Percentiles rank a stretch among this genome's conserved stretches.
phyloP scores from a whole-genome alignment of 2,797 vertebrate species.

The Cossypha niveicapilla region DNA sequence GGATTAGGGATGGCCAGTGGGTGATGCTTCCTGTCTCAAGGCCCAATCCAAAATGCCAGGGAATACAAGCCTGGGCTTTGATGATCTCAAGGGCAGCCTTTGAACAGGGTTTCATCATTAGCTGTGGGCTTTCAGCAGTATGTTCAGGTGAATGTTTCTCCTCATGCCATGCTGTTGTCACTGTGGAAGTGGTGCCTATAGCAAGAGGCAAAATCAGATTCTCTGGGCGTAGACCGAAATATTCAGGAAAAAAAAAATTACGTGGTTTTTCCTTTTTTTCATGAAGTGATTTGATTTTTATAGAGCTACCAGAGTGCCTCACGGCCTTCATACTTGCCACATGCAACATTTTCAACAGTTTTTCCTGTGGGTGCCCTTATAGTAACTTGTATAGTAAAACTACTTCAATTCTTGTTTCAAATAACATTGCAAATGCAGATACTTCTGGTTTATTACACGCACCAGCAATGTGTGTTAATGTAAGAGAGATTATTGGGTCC shows the following conservation, averaged over 20 bases:
- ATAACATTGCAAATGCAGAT: neutral
- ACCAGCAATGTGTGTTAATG: neutral
- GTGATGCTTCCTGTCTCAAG: neutral
- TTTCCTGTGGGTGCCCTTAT: neutral
- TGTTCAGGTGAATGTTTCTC: neutral
- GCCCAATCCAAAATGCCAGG: neutral
- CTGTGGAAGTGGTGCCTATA: neutral
- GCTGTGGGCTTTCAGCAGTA: neutral
- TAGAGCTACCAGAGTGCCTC: neutral
- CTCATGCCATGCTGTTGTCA: neutral
- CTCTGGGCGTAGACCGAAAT: neutral
- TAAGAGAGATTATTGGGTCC: neutral
- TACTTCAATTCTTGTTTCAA: neutral
- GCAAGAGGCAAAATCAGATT: neutral
- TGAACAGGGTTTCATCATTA: neutral
- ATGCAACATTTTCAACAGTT: neutral
- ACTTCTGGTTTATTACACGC: neutral
- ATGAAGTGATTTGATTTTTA: neutral
- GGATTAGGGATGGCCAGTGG: neutral
- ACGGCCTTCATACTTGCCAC: neutral
- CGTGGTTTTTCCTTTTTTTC: neutral
- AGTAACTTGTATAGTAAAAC: neutral
- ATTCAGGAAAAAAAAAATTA: neutral
- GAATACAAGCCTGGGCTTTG: neutral
- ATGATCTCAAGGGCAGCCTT: neutral